These are phyloP conservation scores for Brevimyrus niger DNA, from an alignment of 2,113 vertebrate species.

Conservation along the genomic window DNA sequence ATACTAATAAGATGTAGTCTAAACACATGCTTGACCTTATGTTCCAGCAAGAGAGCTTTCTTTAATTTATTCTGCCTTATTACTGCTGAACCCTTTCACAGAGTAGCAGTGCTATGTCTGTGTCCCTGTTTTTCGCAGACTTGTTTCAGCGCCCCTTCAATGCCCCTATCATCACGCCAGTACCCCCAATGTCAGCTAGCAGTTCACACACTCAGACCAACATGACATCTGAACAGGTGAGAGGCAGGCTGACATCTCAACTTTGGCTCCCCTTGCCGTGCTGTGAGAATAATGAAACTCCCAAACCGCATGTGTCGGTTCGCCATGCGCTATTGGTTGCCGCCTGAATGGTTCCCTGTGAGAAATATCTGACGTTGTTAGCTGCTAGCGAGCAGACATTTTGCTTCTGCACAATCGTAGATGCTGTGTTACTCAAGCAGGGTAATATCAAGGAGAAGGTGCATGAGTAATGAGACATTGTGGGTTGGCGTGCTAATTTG, in stretches of 20 bases:
- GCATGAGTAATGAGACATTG: background rate
- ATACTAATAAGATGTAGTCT: background rate
- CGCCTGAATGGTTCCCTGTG: background rate
- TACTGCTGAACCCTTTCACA: background rate
- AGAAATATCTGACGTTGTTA: background rate
- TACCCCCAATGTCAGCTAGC: conserved; percentile 58
- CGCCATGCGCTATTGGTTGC: background rate
- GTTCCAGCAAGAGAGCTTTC: background rate
- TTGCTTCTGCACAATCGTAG: background rate
- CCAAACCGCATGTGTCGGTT: background rate
- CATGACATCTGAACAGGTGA: background rate
- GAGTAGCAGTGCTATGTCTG: background rate
- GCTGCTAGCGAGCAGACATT: background rate
- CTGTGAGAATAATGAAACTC: background rate
- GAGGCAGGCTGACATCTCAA: background rate
- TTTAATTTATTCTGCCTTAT: background rate
- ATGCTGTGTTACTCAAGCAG: background rate
- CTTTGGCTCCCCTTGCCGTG: background rate
- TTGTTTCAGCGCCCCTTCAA: conserved; percentile 75
- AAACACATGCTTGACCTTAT: background rate
- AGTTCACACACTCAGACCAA: conserved; percentile 75
- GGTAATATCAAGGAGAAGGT: background rate
- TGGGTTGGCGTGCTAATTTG: background rate
- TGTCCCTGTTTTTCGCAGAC: conserved; percentile 59
- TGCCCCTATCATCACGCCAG: conserved; percentile 59